Conservation (phyloP, 2,888 invertebrate genomes). For the Dugesia japonica region DNA sequence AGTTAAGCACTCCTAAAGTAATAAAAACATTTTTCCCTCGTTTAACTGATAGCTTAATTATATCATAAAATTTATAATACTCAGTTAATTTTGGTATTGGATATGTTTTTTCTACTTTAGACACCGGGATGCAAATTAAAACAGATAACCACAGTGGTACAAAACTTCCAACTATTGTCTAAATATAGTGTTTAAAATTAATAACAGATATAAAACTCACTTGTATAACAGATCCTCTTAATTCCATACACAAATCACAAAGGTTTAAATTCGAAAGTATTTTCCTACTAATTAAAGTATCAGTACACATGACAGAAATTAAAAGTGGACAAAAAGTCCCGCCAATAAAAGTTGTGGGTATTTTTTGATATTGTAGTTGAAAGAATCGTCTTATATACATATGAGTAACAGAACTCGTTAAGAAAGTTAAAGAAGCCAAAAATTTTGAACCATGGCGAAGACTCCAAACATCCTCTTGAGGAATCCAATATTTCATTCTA, state of each 20-base stretch:
- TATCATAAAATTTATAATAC: background rate
- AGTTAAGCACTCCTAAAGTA: background rate
- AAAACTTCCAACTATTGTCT: background rate
- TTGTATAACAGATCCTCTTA: background rate
- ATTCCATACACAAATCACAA: constrained; percentile 2
- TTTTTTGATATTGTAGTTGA: background rate
- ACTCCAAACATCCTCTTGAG: constrained; percentile 20
- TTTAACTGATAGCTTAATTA: background rate
- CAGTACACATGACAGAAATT: background rate
- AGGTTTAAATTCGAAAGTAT: background rate
- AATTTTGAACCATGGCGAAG: background rate
- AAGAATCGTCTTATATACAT: background rate
- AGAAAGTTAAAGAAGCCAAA: background rate
- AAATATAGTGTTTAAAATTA: no score
- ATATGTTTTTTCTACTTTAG: background rate
- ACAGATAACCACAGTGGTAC: background rate
- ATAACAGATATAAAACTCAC: background rate
- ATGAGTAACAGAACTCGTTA: background rate
- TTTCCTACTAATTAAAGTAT: background rate
- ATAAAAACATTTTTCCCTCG: background rate
- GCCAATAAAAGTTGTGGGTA: background rate
- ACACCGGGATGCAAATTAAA: background rate
- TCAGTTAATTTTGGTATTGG: background rate
- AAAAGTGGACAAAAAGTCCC: background rate
- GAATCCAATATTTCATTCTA: background rate